A percentile compares a stretch with the other conserved stretches of the same genome.
phyloP scores from a whole-genome alignment of 2,113 vertebrate species.

The Romanogobio albipinnatus region DNA sequence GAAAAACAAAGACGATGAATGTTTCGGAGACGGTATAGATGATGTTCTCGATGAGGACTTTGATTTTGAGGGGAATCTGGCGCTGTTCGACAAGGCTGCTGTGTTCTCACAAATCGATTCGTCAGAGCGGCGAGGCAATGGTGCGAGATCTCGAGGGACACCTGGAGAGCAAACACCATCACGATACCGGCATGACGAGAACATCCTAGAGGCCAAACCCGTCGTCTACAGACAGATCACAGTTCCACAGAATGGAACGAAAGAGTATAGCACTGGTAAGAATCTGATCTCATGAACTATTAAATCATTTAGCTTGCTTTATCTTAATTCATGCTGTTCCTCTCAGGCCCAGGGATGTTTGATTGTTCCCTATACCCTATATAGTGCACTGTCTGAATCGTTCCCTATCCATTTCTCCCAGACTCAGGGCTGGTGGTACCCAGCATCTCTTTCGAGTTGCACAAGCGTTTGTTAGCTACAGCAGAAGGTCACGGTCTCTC shows the following conservation, averaged over 20 bases:
- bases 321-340: background rate
- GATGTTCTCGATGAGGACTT: conserved; percentile 93
- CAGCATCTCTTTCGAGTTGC: conserved; percentile 90
- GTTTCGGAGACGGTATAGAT: conserved; percentile 91
- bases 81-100: conserved; percentile 97
- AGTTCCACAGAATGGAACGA: conserved; percentile 84
- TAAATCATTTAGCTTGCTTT: background rate
- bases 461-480: conserved; percentile 87
- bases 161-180: conserved; percentile 84
- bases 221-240: conserved; percentile 92
- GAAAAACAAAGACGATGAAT: conserved; percentile 94
- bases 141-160: conserved; percentile 83
- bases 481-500: conserved; percentile 92
- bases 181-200: conserved; percentile 93
- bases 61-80: conserved; percentile 97
- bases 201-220: conserved; percentile 91
- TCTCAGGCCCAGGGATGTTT: conserved; percentile 86
- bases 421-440: conserved; percentile 96
- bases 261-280: conserved; percentile 95
- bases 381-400: too few relatives aligned
- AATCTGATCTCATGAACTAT: background rate
- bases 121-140: conserved; percentile 81
- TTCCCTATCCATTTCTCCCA: conserved; percentile 56
- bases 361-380: too few relatives aligned
- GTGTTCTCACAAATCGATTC: conserved; percentile 96